Base-by-base conservation (phyloP, 2,888 invertebrate species). In the Thera obeliscata region DNA sequence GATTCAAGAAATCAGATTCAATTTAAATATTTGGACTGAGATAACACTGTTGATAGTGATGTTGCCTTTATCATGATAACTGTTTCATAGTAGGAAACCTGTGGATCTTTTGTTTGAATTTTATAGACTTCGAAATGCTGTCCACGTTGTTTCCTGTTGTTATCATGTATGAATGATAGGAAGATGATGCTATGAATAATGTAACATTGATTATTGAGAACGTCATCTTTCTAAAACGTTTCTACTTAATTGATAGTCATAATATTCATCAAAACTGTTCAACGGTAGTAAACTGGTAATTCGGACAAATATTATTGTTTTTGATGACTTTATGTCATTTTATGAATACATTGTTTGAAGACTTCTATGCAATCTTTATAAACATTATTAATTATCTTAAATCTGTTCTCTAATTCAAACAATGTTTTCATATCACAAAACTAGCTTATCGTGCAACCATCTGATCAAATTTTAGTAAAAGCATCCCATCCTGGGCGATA, bases 401-500 rank as follows among this genome's bases (percentile, higher is more conserved):
- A 54, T 35, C 48, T 55, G n/a, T 49, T 50, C 43, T 54, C 12
- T 52, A 55, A 64, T 9, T 6, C 56, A 64, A 76, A 73, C 76
- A 76, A 69, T 79, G 68, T 78, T 74, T 76, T 77, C 74, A 70
- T 48, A 56, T 54, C 4, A 69, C 76, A 78, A 77, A 36, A 11
- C 59, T 70, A 71, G 76, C 78, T 81, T 79, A 75, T 79, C 82
- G 67, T 78, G 73, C 78, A 80, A 76, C 76, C 75, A 79, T 82
- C 76, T 72, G 78, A 78, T 76, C 59, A 7, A 12, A 22, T 50
- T 33, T 3, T 52, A 46, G 43, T 9, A 2, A 46, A 46, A 46
- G 2, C 11, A n/a, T n/a, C 2, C 4, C 36, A 36, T 5, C n/a
- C n/a, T 11, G 5, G 3, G 0, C 7, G 7, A 8, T 12, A 12